Conservation (phyloP, 2,888 invertebrate genomes). For the Eristalis intricaria region DNA sequence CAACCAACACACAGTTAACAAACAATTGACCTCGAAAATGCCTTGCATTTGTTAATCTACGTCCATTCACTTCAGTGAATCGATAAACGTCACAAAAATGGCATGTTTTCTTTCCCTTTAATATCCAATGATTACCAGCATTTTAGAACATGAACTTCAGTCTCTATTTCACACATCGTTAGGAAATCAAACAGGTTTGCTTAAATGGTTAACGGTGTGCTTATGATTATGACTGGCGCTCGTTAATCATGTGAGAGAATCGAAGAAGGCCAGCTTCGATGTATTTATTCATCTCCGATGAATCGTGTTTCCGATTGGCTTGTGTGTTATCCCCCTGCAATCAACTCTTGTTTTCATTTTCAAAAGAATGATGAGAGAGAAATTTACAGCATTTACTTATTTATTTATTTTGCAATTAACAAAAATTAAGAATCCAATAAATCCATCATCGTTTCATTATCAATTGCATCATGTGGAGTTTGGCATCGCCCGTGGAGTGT, state of each 20-base stretch:
- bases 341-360: neutral
- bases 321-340: neutral
- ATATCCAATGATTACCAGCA: neutral
- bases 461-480: neutral
- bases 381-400: neutral
- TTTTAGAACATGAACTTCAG: neutral
- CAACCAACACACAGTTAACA: neutral
- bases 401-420: slow-evolving; percentile 1
- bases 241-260: neutral
- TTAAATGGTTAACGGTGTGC: neutral
- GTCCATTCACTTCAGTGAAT: neutral
- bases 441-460: neutral
- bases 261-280: slow-evolving; percentile 1
- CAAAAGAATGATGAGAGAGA: neutral
- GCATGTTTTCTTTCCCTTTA: neutral
- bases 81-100: neutral
- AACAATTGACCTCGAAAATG: neutral
- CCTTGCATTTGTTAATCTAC: neutral
- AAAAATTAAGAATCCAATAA: neutral
- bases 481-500: neutral
- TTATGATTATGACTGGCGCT: neutral
- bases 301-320: neutral
- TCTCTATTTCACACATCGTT: neutral
- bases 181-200: slow-evolving; percentile 14
- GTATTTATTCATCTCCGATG: slow-evolving; percentile 18